Base-by-base conservation (phyloP, 1,140 invertebrate genomes). In the Drosophila leontia region DNA sequence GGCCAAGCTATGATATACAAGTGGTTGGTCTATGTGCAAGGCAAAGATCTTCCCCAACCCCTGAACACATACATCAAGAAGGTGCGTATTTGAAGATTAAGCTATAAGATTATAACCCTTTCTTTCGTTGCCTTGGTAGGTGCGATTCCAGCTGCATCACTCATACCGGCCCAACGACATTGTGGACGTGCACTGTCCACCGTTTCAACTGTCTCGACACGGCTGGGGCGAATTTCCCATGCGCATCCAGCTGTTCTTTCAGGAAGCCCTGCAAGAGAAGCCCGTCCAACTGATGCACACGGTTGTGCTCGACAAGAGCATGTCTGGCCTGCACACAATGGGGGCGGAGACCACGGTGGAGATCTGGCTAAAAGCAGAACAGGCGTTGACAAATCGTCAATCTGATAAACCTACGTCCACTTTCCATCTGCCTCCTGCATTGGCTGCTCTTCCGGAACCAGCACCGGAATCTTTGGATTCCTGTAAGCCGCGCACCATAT, bases 151-250 rank as follows among this genome's bases (percentile, higher is more conserved):
- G 76, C 93, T 98, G 26, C 97, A 98, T 94, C 95, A 96, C 32
- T 97, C 96, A 47, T 98, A 98, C 93, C 95, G 95, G 58, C 97
- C 97, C n/a, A 96, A 98, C 93, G 97, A 98, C 91, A 94, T 97
- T 44, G 95, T 98, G 7, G 96, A 97, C 93, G 93, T 98, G 8
- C 96, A 96, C 51, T 93, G 94, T 41, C 94, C 96, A 1, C 97
- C 97, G 9, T 98, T 97, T 94, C 96, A 98, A 91, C 91, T 98
- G 48, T 95, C 95, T 0, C 94, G 97, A 48, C 94, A 96, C 55
- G 97, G 97, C 19, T 98, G 97, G 97, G 97, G 97, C 15, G 97
- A 98, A 94, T 98, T 98, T 94, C 96, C 96, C 1, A 93, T 98
- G 17, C 93, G 96, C 69, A 95, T 98, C 9, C 96, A 97, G 87